phyloP scores from a whole-genome alignment of 1,140 invertebrate species.

The Microplitis demolitor region DNA sequence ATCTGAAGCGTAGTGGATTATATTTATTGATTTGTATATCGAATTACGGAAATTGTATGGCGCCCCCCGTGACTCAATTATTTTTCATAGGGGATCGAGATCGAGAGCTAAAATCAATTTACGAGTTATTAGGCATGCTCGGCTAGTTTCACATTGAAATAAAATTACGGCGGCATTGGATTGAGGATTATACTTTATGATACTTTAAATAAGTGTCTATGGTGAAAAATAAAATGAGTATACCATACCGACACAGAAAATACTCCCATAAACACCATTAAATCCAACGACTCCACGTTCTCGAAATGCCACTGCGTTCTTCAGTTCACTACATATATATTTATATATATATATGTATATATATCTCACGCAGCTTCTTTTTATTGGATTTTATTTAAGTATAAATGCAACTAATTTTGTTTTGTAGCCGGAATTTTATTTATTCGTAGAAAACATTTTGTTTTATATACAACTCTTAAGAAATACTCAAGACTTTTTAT shows the following conservation, averaged over 20 bases:
- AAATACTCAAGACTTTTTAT: too few relatives aligned
- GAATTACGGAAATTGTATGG: conserved; percentile 43
- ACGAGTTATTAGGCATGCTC: conserved; percentile 42
- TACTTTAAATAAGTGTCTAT: not conserved
- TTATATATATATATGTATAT: too few relatives aligned
- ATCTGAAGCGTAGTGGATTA: not conserved
- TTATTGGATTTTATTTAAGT: too few relatives aligned
- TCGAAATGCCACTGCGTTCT: conserved; percentile 14
- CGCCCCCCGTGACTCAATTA: conserved; percentile 14
- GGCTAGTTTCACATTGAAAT: not conserved
- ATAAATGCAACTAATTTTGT: too few relatives aligned
- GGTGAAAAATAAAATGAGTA: not conserved
- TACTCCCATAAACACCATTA: conserved; percentile 9
- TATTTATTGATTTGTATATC: conserved; percentile 29
- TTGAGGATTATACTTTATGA: not conserved
- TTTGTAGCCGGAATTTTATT: too few relatives aligned
- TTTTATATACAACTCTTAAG: too few relatives aligned
- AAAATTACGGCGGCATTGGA: not conserved
- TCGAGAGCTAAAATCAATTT: conserved; percentile 37
- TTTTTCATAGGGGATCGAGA: conserved; percentile 4
- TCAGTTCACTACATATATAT: too few relatives aligned
- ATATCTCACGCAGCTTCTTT: too few relatives aligned
- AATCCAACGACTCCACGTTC: conserved; percentile 12
- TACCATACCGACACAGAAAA: not conserved
- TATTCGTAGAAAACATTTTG: too few relatives aligned